phyloP scores from a whole-genome alignment of 1,140 invertebrate species.

The Teleogryllus occipitalis region DNA sequence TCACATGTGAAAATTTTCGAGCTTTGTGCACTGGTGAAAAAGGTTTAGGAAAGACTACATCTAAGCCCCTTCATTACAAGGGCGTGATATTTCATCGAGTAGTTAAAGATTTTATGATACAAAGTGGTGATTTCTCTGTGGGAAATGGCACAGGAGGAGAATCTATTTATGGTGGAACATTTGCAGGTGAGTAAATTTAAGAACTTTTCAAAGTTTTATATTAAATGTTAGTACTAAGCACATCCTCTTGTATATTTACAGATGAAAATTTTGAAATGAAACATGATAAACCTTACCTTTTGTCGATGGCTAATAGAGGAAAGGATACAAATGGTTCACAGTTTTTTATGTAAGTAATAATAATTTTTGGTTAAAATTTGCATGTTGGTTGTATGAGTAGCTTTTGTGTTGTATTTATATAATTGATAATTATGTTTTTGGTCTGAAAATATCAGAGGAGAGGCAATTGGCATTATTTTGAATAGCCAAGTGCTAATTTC shows the following conservation, averaged over 20 bases:
- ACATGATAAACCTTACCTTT: conserved; percentile 75
- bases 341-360: conserved; percentile 77
- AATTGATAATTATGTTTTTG: no score
- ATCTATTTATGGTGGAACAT: conserved; percentile 83
- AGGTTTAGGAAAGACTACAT: conserved; percentile 61
- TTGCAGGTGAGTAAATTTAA: conserved; percentile 54
- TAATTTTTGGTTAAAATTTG: not conserved
- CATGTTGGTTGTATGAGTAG: no score
- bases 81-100: conserved; percentile 83
- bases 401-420: no score
- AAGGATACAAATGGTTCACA: conserved; percentile 97
- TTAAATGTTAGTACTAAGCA: not conserved
- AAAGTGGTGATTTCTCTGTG: conserved; percentile 79
- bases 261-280: conserved; percentile 89
- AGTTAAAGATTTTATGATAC: conserved; percentile 88
- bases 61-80: conserved; percentile 67
- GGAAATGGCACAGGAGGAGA: conserved; percentile 87
- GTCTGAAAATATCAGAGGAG: no score
- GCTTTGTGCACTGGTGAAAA: conserved; percentile 84
- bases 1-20: conserved; percentile 91
- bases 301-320: conserved; percentile 96
- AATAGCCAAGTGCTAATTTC: no score
- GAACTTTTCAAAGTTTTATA: not conserved
- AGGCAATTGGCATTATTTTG: no score
- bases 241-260: conserved; percentile 36